These are phyloP conservation scores for Lithophane socia DNA, from an alignment of 2,888 invertebrate species.

Conservation along the genomic window DNA sequence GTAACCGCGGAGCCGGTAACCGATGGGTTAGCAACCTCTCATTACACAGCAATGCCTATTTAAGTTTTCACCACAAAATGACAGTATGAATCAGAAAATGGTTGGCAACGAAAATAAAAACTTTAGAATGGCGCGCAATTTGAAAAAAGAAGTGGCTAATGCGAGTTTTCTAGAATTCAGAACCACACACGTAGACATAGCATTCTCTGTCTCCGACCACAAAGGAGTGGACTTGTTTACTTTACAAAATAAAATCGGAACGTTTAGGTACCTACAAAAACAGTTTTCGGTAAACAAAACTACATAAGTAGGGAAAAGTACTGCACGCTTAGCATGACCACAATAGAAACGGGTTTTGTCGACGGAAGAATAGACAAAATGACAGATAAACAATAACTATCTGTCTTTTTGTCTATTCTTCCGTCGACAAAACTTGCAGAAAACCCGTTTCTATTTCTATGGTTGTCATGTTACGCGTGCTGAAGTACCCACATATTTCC, in stretches of 20 bases:
- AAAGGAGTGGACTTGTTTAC: background rate
- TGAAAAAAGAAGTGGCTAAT: slow-evolving; percentile 38
- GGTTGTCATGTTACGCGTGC: too few relatives aligned
- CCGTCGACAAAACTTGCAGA: too few relatives aligned
- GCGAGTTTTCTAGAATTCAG: slow-evolving; percentile 29
- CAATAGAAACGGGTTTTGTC: too few relatives aligned
- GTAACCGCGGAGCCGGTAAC: slow-evolving; percentile 39
- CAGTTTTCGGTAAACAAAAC: too few relatives aligned
- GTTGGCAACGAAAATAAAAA: slow-evolving; percentile 42
- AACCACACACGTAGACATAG: background rate
- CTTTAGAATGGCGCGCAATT: slow-evolving; percentile 52
- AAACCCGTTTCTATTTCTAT: too few relatives aligned
- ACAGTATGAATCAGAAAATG: slow-evolving; percentile 61
- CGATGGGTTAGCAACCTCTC: slow-evolving; percentile 50
- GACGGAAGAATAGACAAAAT: too few relatives aligned
- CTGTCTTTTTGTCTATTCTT: too few relatives aligned
- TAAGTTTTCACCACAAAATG: slow-evolving; percentile 66
- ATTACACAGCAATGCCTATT: slow-evolving; percentile 51
- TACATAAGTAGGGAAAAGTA: too few relatives aligned
- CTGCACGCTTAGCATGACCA: too few relatives aligned
- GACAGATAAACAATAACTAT: too few relatives aligned
- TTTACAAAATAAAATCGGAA: background rate
- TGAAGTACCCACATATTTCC: background rate
- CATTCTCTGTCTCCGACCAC: background rate
- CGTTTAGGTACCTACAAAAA: background rate